phyloP scores from a whole-genome alignment of 2,797 vertebrate species.

The Cyprinella venusta region DNA sequence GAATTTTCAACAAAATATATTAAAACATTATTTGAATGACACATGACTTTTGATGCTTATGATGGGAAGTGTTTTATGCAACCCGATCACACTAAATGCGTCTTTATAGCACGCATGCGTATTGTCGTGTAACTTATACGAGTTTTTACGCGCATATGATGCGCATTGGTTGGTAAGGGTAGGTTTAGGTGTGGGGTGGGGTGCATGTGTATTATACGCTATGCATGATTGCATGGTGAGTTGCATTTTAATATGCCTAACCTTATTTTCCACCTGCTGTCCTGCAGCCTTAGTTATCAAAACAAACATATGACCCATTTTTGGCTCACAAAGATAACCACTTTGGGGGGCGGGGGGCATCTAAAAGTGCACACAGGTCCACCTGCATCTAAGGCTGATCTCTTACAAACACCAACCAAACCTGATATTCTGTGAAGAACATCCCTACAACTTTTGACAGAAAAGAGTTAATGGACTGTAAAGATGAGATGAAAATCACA shows the following conservation, averaged over 20 bases:
- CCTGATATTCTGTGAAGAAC: background rate
- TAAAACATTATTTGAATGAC: background rate
- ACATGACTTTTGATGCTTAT: background rate
- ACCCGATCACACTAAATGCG: too few species aligned
- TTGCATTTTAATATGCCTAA: background rate
- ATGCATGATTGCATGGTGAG: background rate
- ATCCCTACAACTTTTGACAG: background rate
- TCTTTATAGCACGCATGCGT: too few species aligned
- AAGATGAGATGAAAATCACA: conserved; percentile 5
- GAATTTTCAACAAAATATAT: background rate
- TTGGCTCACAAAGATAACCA: background rate
- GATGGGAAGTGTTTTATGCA: too few species aligned
- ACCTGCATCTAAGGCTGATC: background rate
- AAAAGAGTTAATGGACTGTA: conserved; percentile 11
- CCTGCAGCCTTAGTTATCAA: background rate
- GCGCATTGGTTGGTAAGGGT: too few species aligned
- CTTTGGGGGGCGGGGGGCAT: background rate
- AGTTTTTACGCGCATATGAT: too few species aligned
- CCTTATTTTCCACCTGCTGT: background rate
- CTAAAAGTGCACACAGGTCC: background rate
- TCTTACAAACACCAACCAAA: background rate
- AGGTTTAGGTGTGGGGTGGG: too few species aligned
- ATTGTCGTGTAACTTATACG: too few species aligned
- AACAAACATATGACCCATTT: background rate
- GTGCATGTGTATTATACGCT: too few species aligned